Percentiles rank a stretch among this genome's conserved stretches.
Evolutionary conservation across 2,113 vertebrate genomes (phyloP).

Genomic region (Erythrolamprus reginae): DNA sequence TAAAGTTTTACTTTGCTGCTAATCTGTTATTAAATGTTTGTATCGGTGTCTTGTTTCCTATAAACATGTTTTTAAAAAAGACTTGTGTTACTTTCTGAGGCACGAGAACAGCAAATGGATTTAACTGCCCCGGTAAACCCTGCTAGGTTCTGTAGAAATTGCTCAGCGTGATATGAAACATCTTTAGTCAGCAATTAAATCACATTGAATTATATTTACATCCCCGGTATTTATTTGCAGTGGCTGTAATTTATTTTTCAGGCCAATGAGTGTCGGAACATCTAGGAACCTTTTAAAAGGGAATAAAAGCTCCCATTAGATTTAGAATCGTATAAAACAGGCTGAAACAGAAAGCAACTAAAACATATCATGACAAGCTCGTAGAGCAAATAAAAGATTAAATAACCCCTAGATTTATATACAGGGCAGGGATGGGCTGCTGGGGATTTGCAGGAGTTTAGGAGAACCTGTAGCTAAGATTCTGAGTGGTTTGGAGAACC

Average conservation of each 20-base stretch:
- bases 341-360: background rate
- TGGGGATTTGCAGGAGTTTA: no score
- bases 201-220: background rate
- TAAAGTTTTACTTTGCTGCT: background rate
- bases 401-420: background rate
- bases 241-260: background rate
- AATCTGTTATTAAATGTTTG: background rate
- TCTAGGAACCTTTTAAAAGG: background rate
- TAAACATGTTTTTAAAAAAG: background rate
- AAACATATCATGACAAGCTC: background rate
- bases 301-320: background rate
- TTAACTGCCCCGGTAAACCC: background rate
- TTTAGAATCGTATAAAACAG: background rate
- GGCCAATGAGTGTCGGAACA: background rate
- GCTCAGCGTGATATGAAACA: background rate
- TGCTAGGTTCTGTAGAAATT: no score
- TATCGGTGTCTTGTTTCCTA: background rate
- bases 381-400: background rate
- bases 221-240: background rate
- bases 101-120: background rate
- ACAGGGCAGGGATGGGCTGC: background rate
- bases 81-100: background rate
- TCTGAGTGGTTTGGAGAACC: no score
- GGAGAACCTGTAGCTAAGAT: no score
- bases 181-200: background rate